Conservation (phyloP, 1,140 invertebrate species). For the Drosophila baimaii region DNA sequence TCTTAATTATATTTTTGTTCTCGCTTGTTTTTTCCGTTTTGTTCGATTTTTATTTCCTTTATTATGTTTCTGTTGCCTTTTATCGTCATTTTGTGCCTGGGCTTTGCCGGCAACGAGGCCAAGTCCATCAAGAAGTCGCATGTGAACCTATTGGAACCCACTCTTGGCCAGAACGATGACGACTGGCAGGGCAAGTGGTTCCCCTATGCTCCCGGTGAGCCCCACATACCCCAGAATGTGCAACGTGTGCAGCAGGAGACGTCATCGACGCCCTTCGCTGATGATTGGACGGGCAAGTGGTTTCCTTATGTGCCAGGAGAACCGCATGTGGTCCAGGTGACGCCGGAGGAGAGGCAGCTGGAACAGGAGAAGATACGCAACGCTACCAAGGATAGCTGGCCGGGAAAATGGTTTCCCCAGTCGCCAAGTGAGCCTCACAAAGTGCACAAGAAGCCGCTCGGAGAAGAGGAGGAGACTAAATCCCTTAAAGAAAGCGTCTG, state of each 20-base stretch:
- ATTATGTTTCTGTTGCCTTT: conserved; percentile 34
- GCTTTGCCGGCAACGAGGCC: conserved; percentile 18
- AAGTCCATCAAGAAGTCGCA: conserved; percentile 68
- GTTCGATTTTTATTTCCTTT: conserved; percentile 38
- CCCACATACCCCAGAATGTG: conserved; percentile 6
- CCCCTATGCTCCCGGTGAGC: conserved; percentile 54
- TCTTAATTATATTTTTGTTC: conserved; percentile 48
- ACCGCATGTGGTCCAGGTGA: background rate
- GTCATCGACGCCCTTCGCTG: background rate
- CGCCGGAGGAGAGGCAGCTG: background rate
- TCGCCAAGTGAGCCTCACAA: conserved; percentile 43
- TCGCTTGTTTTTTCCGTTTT: conserved; percentile 53
- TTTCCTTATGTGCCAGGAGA: conserved; percentile 18
- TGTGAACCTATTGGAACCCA: conserved; percentile 39
- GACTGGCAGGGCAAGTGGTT: conserved; percentile 44
- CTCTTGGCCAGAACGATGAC: conserved; percentile 2
- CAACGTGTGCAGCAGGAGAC: conserved; percentile 2
- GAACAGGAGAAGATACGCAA: background rate
- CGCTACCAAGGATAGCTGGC: conserved; percentile 39
- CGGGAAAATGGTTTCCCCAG: conserved; percentile 69
- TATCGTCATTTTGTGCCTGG: conserved; percentile 29
- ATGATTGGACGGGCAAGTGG: conserved; percentile 21
- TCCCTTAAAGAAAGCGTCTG: conserved; percentile 84
- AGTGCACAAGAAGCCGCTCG: background rate
- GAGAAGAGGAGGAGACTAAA: background rate